Evolutionary conservation across 1,140 invertebrate genomes (phyloP).

Genomic region (Archegozetes longisetosus): DNA sequence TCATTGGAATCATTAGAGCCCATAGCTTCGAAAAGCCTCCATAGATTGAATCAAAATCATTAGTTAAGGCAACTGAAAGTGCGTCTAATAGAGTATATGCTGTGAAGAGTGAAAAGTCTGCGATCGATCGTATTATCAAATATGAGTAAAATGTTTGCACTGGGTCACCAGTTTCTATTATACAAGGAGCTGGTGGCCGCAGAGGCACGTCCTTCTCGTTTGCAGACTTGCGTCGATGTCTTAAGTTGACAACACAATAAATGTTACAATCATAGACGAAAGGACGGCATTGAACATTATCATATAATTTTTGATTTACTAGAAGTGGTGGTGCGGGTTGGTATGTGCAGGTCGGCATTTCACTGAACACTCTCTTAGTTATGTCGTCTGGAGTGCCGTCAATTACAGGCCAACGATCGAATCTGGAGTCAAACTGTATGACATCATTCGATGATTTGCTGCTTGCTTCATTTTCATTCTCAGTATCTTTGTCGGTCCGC

Average conservation of each 20-base stretch:
- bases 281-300: slow-evolving; percentile 21
- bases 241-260: slow-evolving; percentile 18
- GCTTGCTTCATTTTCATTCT: not conserved
- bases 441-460: too few species aligned
- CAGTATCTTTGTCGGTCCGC: not conserved
- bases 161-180: slow-evolving; percentile 19
- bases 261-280: slow-evolving; percentile 16
- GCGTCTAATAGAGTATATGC: slow-evolving; percentile 20
- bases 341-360: slow-evolving; percentile 18
- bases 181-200: slow-evolving; percentile 18
- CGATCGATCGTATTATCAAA: slow-evolving; percentile 17
- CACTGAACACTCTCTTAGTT: not conserved
- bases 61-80: slow-evolving; percentile 18
- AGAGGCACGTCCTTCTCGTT: not conserved
- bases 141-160: slow-evolving; percentile 20
- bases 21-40: slow-evolving; percentile 11
- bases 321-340: slow-evolving; percentile 16
- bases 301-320: slow-evolving; percentile 17
- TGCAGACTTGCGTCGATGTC: not conserved
- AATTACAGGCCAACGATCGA: slow-evolving; percentile 19
- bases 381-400: slow-evolving; percentile 6
- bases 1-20: slow-evolving; percentile 8
- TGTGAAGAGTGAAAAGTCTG: slow-evolving; percentile 20
- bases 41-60: slow-evolving; percentile 22
- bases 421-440: slow-evolving; percentile 20